Evolutionary conservation across 2,797 vertebrate genomes (phyloP).

Genomic region (Artibeus lituratus): DNA sequence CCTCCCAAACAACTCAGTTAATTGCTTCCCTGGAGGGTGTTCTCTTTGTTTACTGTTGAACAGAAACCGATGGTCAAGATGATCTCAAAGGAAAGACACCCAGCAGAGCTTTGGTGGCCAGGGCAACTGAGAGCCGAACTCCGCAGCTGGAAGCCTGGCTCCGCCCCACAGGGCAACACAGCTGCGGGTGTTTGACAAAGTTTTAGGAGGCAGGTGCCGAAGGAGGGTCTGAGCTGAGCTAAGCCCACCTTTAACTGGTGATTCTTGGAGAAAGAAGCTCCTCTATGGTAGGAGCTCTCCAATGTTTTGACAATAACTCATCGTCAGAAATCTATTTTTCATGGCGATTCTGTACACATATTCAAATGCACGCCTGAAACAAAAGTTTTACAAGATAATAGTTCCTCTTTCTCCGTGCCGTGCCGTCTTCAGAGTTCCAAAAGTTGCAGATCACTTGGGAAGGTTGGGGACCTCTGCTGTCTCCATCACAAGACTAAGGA

Average conservation of each 20-base stretch:
- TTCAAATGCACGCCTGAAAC: neutral
- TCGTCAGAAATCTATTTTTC: neutral
- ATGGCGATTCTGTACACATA: neutral
- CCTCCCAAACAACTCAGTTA: neutral
- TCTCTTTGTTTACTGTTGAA: neutral
- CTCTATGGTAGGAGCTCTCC: neutral
- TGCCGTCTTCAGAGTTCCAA: neutral
- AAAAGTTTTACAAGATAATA: neutral
- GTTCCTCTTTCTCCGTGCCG: neutral
- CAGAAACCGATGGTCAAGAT: neutral
- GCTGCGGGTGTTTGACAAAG: neutral
- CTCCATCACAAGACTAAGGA: neutral
- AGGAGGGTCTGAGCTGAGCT: neutral
- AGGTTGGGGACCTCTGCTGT: neutral
- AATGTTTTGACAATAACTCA: neutral
- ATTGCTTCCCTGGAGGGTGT: neutral
- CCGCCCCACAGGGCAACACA: neutral
- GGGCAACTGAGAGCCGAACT: neutral
- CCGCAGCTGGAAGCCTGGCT: neutral
- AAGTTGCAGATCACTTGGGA: neutral
- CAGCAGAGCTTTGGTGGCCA: neutral
- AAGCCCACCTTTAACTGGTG: neutral
- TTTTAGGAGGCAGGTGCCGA: neutral
- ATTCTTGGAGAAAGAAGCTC: neutral
- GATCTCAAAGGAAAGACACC: neutral